A percentile compares a stretch with the other conserved stretches of the same genome.
Conservation (phyloP, 2,888 invertebrate species). For the Drosophila merina region DNA sequence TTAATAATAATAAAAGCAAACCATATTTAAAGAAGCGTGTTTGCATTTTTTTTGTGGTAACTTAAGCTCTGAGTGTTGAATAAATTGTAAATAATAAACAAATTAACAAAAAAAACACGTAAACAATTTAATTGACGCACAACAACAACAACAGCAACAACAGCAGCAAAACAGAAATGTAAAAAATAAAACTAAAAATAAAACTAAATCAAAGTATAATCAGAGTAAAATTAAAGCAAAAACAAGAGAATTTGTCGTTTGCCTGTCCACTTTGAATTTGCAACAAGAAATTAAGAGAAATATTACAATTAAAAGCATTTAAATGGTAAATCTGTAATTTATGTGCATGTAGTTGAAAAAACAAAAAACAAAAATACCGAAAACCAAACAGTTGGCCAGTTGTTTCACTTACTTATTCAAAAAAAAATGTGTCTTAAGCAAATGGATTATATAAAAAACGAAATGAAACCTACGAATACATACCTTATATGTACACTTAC, state of each 20-base stretch:
- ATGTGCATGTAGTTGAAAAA: slow-evolving; percentile 38
- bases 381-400: slow-evolving; percentile 36
- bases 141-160: slow-evolving; percentile 45
- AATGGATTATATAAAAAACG: slow-evolving; percentile 34
- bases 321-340: slow-evolving; percentile 34
- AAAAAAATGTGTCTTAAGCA: slow-evolving; percentile 72
- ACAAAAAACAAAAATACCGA: slow-evolving; percentile 1
- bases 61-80: slow-evolving; percentile 75
- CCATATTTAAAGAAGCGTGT: slow-evolving; percentile 41
- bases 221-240: neutral
- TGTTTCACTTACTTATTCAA: slow-evolving; percentile 71
- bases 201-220: too few species aligned
- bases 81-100: slow-evolving; percentile 55
- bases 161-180: neutral
- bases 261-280: slow-evolving; percentile 2
- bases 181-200: neutral
- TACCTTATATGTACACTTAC: slow-evolving; percentile 29
- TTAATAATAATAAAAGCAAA: slow-evolving; percentile 39
- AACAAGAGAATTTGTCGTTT: slow-evolving; percentile 1
- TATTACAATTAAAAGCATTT: slow-evolving; percentile 2
- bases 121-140: slow-evolving; percentile 64
- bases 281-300: neutral
- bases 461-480: slow-evolving; percentile 7
- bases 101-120: slow-evolving; percentile 49
- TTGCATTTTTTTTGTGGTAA: slow-evolving; percentile 48